A percentile compares a stretch with the other conserved stretches of the same genome.
These are phyloP conservation scores for Brachionus plicatilis DNA, from an alignment of 1,140 invertebrate species.

Conservation along the genomic window DNA sequence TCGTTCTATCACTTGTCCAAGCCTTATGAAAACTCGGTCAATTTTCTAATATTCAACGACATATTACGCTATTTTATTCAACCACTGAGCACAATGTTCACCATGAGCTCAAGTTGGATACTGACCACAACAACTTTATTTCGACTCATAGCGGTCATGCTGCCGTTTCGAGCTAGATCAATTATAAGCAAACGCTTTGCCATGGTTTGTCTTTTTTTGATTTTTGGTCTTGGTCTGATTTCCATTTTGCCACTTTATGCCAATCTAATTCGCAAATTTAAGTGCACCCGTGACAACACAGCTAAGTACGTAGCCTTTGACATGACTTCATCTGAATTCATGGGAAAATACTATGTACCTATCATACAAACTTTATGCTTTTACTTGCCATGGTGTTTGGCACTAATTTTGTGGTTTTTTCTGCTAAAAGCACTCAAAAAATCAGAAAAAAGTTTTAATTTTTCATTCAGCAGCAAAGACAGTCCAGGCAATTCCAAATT, in stretches of 20 bases:
- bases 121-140: slow-evolving; percentile 24
- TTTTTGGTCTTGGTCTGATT: background rate
- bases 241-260: slow-evolving; percentile 33
- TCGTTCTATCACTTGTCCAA: slow-evolving; percentile 32
- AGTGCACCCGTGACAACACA: background rate
- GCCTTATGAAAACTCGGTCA: slow-evolving; percentile 26
- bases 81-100: slow-evolving; percentile 37
- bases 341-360: slow-evolving; percentile 24
- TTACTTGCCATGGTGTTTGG: slow-evolving; percentile 27
- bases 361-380: slow-evolving; percentile 27
- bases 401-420: slow-evolving; percentile 16
- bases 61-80: slow-evolving; percentile 32
- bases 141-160: slow-evolving; percentile 15
- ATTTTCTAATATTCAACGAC: slow-evolving; percentile 35
- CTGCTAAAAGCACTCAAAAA: background rate
- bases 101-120: slow-evolving; percentile 37
- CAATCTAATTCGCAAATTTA: slow-evolving; percentile 34
- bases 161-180: background rate
- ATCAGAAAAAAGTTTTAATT: slow-evolving; percentile 27
- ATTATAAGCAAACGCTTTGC: slow-evolving; percentile 30
- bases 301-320: slow-evolving; percentile 3
- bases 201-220: background rate
- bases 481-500: background rate
- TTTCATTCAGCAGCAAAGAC: background rate
- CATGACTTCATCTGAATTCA: slow-evolving; percentile 25